Base-by-base conservation (phyloP, 2,888 invertebrate genomes). In the Xylota segnis region DNA sequence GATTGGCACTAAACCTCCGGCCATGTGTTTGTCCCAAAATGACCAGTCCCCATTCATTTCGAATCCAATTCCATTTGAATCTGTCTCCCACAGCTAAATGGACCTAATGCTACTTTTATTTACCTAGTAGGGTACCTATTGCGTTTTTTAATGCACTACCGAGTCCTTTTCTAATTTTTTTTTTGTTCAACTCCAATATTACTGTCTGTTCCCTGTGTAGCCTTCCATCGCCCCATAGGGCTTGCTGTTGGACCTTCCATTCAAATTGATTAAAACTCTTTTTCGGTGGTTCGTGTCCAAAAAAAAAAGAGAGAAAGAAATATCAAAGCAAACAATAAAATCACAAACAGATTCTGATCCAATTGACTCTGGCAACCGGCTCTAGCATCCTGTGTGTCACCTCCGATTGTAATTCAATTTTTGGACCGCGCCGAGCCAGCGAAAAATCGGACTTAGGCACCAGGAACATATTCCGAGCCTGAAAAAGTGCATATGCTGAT, bases 241-340 rank as follows among this genome's bases (percentile, higher is more conserved):
- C 7, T 7, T 12, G 37, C 37, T 10, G 3, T 9, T n/a, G 12
- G 32, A 58, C 16, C 16, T 61, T 65, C 50, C 32, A 58, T 75
- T 70, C 56, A 70, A 76, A 76, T 83, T 83, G 82, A 83, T 83
- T 83, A 83, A 82, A 83, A 65, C 65, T 76, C 47, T 29, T 45
- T 47, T 66, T 58, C 40, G 56, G 50, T n/a, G 40, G 40, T 18
- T 63, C 16, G 45, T 27, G 10, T 34, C 14, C 16, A 12, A 0
- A 45, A 54, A 54, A 10, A 40, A 10, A n/a, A 65, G 32, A 68
- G 43, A 58, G 43, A 43, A 32, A 37, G 4, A 27, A 4, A 14
- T 7, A 32, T 14, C 34, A 59, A 56, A 29, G 47, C 63, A 23
- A 75, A 75, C 63, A 74, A 65, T 75, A 65, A 58, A 65, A 68